These are phyloP conservation scores for Epinephelus moara DNA, from an alignment of 2,113 vertebrate genomes.

Conservation along the genomic window DNA sequence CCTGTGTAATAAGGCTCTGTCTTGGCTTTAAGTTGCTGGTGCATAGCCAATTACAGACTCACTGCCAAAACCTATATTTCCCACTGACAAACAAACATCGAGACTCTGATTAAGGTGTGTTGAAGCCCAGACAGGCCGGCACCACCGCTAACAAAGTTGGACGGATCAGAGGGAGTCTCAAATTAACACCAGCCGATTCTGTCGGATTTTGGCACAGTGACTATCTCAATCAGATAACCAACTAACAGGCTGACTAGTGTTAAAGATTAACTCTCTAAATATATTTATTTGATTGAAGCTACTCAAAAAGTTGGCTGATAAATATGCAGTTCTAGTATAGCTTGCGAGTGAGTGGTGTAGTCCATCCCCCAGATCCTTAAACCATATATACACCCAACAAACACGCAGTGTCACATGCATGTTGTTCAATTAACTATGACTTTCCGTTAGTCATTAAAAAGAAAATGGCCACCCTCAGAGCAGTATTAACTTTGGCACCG, in stretches of 20 bases:
- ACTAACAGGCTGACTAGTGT: constrained; percentile 5
- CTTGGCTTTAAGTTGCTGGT: constrained; percentile 70
- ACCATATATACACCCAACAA: background rate
- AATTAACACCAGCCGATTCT: constrained; percentile 39
- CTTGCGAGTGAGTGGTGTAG: background rate
- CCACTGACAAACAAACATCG: constrained; percentile 70
- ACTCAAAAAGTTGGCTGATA: constrained; percentile 5
- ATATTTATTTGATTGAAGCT: constrained; percentile 18
- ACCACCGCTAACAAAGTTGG: constrained; percentile 43
- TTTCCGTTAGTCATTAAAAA: background rate
- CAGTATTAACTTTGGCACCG: background rate
- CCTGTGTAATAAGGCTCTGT: constrained; percentile 64
- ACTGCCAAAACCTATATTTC: constrained; percentile 62
- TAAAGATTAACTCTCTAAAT: constrained; percentile 19
- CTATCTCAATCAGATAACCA: constrained; percentile 47
- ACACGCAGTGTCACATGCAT: background rate
- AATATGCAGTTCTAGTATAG: background rate
- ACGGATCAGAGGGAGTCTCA: constrained; percentile 45
- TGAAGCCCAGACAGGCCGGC: constrained; percentile 41
- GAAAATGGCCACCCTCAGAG: background rate
- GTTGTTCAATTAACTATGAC: background rate
- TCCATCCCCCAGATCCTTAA: background rate
- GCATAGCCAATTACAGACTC: constrained; percentile 79
- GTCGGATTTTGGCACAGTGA: constrained; percentile 29
- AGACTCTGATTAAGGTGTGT: constrained; percentile 69